Conservation (phyloP, 2,797 vertebrate genomes). For the Bradypodion pumilum region DNA sequence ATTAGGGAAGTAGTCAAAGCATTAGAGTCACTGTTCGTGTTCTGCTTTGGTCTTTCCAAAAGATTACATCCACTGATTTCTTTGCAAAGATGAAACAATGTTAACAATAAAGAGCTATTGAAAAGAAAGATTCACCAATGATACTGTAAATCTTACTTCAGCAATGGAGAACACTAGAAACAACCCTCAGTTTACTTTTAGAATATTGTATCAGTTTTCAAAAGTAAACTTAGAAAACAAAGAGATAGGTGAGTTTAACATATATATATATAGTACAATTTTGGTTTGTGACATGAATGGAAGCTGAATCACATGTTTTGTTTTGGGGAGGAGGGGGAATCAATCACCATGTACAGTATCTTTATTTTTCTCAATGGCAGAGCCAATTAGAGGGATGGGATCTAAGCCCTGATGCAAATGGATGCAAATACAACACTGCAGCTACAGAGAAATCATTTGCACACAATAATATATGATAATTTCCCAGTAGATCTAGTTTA, state of each 20-base stretch:
- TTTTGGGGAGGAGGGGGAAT: not conserved
- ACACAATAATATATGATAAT: constrained; percentile 1
- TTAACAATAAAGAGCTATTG: fast-evolving
- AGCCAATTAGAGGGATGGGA: not conserved
- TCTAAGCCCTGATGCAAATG: not conserved
- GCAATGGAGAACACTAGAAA: constrained; percentile 22
- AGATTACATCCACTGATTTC: not conserved
- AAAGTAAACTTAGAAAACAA: not conserved
- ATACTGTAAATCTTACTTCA: not conserved
- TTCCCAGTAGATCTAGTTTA: not conserved
- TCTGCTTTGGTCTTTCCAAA: fast-evolving
- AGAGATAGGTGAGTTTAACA: fast-evolving
- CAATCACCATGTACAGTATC: fast-evolving
- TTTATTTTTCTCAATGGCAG: not conserved
- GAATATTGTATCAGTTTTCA: not conserved
- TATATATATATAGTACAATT: fast-evolving
- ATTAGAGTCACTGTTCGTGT: not conserved
- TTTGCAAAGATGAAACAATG: not conserved
- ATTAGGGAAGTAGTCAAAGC: not conserved
- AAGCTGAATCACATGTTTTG: not conserved
- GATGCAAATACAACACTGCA: fast-evolving
- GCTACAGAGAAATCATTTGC: not conserved
- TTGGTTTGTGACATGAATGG: not conserved
- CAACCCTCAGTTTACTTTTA: not conserved
- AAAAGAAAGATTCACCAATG: not conserved